phyloP scores from a whole-genome alignment of 2,113 vertebrate species.

The Erpornis zantholeuca region DNA sequence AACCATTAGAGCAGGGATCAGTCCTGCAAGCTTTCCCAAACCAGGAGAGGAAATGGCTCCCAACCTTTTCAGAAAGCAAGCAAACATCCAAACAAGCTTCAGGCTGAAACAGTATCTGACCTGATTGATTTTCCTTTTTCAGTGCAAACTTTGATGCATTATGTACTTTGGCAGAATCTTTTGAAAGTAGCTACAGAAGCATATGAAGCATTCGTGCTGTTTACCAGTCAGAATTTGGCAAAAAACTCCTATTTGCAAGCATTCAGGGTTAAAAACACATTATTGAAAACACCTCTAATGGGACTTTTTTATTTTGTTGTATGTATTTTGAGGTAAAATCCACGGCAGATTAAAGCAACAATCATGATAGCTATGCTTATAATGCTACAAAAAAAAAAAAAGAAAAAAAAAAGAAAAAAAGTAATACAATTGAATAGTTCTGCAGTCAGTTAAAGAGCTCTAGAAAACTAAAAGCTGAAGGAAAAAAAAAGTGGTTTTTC shows the following conservation, averaged over 20 bases:
- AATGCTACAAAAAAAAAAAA: not conserved
- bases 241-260: conserved; percentile 13
- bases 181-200: conserved; percentile 48
- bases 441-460: not conserved
- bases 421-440: not conserved
- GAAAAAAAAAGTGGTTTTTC: not conserved
- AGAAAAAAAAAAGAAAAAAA: not conserved
- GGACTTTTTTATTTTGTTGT: not conserved
- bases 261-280: conserved; percentile 32
- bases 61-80: conserved; percentile 24
- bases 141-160: conserved; percentile 47
- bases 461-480: not conserved
- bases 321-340: not conserved
- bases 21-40: conserved; percentile 1
- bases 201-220: conserved; percentile 19
- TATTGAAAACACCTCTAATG: not conserved
- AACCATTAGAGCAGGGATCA: not conserved
- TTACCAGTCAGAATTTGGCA: conserved; percentile 41
- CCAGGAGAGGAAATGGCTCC: not conserved
- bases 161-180: conserved; percentile 30
- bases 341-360: not conserved
- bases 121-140: conserved; percentile 34
- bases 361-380: not conserved
- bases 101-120: conserved; percentile 42
- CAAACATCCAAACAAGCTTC: conserved; percentile 21